Evolutionary conservation across 1,140 invertebrate genomes (phyloP).

Genomic region (Archegozetes longisetosus): DNA sequence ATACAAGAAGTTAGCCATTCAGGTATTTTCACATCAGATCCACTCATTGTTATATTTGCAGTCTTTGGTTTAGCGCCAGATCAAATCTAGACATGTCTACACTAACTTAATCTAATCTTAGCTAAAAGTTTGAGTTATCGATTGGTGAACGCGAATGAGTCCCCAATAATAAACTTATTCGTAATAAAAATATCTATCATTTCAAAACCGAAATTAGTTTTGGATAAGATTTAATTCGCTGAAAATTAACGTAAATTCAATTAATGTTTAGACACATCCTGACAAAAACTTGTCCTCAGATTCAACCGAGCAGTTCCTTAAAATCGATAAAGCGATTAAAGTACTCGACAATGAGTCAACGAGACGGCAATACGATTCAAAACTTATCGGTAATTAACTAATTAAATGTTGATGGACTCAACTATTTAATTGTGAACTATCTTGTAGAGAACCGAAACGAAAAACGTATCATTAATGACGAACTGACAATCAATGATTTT

Average conservation of each 20-base stretch:
- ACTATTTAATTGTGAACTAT: background rate
- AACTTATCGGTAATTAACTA: constrained; percentile 6
- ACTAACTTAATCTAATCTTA: too few species aligned
- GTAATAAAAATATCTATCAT: too few species aligned
- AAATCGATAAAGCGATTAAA: background rate
- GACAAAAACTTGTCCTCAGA: constrained; percentile 1
- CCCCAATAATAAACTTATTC: too few species aligned
- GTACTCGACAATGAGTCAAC: background rate
- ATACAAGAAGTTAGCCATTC: constrained; percentile 12
- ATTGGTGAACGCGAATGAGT: too few species aligned
- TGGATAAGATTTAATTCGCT: too few species aligned
- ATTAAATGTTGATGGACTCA: background rate
- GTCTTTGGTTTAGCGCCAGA: background rate
- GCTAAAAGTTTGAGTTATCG: too few species aligned
- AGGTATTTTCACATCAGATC: background rate
- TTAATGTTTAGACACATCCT: constrained; percentile 4
- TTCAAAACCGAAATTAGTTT: too few species aligned
- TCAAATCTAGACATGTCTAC: too few species aligned
- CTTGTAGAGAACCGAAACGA: background rate
- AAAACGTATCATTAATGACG: constrained; percentile 4
- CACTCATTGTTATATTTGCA: background rate
- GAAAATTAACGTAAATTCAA: too few species aligned
- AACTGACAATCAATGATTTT: constrained; percentile 1
- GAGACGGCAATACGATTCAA: constrained; percentile 1
- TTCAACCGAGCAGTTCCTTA: background rate